Evolutionary conservation across 2,797 vertebrate species (phyloP).

Genomic region (Pelobates cultripes): DNA sequence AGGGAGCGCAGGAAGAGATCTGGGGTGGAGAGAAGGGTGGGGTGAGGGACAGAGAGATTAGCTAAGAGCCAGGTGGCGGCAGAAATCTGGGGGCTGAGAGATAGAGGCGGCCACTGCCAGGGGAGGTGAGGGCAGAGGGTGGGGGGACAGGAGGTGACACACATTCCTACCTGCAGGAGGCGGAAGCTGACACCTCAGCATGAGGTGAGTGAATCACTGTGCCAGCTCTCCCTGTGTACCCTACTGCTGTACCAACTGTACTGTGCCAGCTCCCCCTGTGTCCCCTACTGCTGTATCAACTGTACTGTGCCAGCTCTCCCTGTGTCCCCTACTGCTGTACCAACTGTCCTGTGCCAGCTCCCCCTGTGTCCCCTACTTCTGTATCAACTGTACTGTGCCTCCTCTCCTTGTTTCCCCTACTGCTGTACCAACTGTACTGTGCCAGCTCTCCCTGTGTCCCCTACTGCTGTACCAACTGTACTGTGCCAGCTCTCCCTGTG

Average conservation of each 20-base stretch:
- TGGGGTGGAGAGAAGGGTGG: not conserved
- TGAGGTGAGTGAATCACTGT: conserved; percentile 61
- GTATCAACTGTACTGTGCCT: no score
- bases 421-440: no score
- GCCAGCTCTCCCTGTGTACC: no score
- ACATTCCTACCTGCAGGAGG: conserved; percentile 7
- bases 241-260: not conserved
- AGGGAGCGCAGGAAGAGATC: conserved; percentile 6
- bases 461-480: no score
- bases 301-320: no score
- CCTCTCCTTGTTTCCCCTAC: no score
- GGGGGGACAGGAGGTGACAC: not conserved
- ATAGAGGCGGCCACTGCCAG: not conserved
- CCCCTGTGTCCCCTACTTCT: no score
- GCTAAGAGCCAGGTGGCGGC: not conserved
- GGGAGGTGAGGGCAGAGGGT: not conserved
- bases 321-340: no score
- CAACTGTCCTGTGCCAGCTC: no score
- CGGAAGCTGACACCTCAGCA: conserved; percentile 37
- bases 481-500: not conserved
- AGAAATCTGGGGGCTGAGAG: not conserved
- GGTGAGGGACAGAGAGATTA: not conserved
- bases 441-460: no score
- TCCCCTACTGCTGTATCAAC: no score
- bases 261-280: no score